Conservation (phyloP, 2,113 vertebrate genomes). For the Ammodramus savannarum region DNA sequence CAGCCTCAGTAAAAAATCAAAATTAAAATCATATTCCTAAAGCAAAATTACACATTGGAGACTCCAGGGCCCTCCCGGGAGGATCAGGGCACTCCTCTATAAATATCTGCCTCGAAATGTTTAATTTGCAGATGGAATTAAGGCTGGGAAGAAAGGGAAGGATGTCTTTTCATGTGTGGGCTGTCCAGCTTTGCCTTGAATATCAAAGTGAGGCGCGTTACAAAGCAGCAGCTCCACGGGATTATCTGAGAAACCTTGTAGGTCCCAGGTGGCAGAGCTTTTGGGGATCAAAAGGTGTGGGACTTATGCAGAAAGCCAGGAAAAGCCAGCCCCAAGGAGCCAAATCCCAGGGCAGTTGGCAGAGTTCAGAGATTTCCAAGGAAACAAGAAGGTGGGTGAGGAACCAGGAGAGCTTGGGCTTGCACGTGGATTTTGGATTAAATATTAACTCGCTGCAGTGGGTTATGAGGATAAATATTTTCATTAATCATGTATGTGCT, state of each 20-base stretch:
- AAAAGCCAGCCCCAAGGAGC: not conserved
- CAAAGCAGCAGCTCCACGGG: not conserved
- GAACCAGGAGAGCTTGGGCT: not conserved
- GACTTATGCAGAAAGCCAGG: not conserved
- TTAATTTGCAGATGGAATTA: conserved; percentile 67
- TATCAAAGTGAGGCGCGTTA: conserved; percentile 36
- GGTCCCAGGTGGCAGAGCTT: not conserved
- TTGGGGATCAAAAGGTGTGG: conserved; percentile 42
- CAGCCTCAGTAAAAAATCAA: not conserved
- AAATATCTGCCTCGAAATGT: conserved; percentile 20
- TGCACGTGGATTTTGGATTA: conserved; percentile 32
- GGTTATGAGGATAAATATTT: conserved; percentile 49
- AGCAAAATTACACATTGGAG: conserved; percentile 41
- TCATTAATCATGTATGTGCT: conserved; percentile 64
- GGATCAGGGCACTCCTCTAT: conserved; percentile 1
- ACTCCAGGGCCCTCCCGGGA: not conserved
- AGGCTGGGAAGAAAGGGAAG: conserved; percentile 47
- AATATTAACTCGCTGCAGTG: conserved; percentile 57
- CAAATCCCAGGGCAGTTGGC: not conserved
- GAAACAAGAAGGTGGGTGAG: not conserved
- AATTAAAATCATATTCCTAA: conserved; percentile 3
- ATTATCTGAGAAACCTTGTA: conserved; percentile 38
- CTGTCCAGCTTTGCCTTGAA: conserved; percentile 37
- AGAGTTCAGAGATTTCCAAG: conserved; percentile 13
- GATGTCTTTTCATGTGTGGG: conserved; percentile 51